Conservation (phyloP, 2,113 vertebrate species). For the Micronycteris hirsuta region DNA sequence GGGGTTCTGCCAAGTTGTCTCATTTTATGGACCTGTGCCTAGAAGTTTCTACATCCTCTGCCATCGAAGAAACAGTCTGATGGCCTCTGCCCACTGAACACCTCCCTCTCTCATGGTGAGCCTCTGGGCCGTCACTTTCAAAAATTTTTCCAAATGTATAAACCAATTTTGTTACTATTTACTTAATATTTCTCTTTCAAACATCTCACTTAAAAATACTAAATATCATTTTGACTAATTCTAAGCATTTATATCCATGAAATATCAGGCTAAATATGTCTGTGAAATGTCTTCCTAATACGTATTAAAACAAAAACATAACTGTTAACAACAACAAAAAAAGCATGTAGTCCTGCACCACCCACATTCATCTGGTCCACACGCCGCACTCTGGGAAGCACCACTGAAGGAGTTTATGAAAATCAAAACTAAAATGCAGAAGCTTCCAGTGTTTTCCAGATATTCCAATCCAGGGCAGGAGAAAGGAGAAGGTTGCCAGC, state of each 20-base stretch:
- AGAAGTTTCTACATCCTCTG: not conserved
- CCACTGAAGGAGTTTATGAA: not conserved
- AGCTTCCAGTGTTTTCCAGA: not conserved
- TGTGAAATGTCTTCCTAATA: not conserved
- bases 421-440: not conserved
- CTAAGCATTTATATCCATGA: not conserved
- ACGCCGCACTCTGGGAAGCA: not conserved
- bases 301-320: not conserved
- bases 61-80: not conserved
- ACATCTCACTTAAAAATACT: not conserved
- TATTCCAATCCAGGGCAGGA: not conserved
- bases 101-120: not conserved
- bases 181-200: not conserved
- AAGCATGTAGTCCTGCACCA: not conserved
- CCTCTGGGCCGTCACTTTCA: not conserved
- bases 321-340: not conserved
- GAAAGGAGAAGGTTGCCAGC: not conserved
- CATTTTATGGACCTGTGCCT: not conserved
- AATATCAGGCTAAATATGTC: not conserved
- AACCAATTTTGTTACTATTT: not conserved
- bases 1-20: not conserved
- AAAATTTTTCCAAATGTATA: not conserved
- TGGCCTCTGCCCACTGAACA: not conserved
- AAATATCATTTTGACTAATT: not conserved
- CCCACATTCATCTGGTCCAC: not conserved